Conservation (phyloP, 2,113 vertebrate species). For the Saguinus midas region DNA sequence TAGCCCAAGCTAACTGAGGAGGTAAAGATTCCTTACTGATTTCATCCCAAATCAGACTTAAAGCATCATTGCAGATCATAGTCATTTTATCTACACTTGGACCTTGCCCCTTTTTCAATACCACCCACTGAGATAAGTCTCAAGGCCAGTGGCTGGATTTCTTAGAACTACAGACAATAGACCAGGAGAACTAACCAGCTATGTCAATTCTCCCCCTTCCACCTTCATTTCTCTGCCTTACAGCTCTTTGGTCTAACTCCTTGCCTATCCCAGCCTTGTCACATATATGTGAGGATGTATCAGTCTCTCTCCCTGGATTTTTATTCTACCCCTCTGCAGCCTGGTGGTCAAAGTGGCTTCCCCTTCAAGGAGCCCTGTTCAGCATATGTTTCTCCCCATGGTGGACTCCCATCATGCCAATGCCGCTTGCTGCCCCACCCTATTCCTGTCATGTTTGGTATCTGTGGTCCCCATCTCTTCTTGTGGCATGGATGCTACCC, state of each 20-base stretch:
- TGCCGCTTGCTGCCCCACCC: background rate
- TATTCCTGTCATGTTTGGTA: background rate
- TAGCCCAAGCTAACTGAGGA: background rate
- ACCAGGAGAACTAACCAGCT: conserved; percentile 46
- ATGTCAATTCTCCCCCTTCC: conserved; percentile 24
- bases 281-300: conserved; percentile 48
- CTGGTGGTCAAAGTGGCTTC: conserved; percentile 50
- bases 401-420: conserved; percentile 43
- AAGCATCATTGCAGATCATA: background rate
- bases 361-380: background rate
- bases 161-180: conserved; percentile 22
- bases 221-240: conserved; percentile 48
- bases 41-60: background rate
- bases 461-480: background rate
- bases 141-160: conserved; percentile 65
- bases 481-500: background rate
- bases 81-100: background rate
- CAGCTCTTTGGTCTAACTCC: conserved; percentile 35
- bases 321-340: conserved; percentile 52
- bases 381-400: conserved; percentile 47
- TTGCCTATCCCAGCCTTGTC: conserved; percentile 49
- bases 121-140: conserved; percentile 41
- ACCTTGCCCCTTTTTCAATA: background rate
- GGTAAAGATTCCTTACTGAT: background rate
- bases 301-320: conserved; percentile 46